Evolutionary conservation across 2,888 invertebrate species (phyloP), one percentile per base, ranked within the genome.

Genomic region (Homarus gammarus): DNA sequence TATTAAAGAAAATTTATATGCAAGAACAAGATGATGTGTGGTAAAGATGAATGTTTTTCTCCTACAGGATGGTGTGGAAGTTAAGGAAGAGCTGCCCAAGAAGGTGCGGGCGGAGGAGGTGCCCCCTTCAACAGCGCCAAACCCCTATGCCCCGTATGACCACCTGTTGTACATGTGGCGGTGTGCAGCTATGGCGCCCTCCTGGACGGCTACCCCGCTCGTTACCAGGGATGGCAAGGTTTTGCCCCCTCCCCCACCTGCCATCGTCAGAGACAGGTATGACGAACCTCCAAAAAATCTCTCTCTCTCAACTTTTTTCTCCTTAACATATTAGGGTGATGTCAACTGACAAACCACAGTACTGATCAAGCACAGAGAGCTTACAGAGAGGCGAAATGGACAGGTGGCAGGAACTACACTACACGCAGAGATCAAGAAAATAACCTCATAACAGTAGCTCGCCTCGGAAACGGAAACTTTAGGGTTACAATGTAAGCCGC

Each of bases 201-300:
- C 88, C 12, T 88, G 88, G 88, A 78, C 91, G 18, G 85, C 77
- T 22, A 81, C 88, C 8, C 88, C 91, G 6, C 82, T 91, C 12
- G 49, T 91, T 36, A 91, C 91, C 0, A 79, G 85, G 64, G 91
- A 91, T 51, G 91, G 91, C 70, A 91, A 88, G 51, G 33, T 85
- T n/a, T 70, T 91, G 15, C 91, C 91, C 8, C 82, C 84, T 5
- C 91, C 91, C 6, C 91, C 91, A 15, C 85, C 88, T 38, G 84
- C 68, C 64, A 89, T 91, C 36, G 85, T 88, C 56, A 91, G 88
- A 44, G 88, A 91, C 70, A 91, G 91, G 91, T 91, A 27, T 84
- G 88, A 40, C 12, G 18, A 27, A 18, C 38, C 18, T 38, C n/a
- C n/a, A n/a, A 15, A 22, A 38, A 12, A 1, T 77, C 38, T 8